Evolutionary conservation across 2,888 invertebrate species (phyloP), one percentile per base, ranked within the genome.

Genomic region (Tiphia femorata): DNA sequence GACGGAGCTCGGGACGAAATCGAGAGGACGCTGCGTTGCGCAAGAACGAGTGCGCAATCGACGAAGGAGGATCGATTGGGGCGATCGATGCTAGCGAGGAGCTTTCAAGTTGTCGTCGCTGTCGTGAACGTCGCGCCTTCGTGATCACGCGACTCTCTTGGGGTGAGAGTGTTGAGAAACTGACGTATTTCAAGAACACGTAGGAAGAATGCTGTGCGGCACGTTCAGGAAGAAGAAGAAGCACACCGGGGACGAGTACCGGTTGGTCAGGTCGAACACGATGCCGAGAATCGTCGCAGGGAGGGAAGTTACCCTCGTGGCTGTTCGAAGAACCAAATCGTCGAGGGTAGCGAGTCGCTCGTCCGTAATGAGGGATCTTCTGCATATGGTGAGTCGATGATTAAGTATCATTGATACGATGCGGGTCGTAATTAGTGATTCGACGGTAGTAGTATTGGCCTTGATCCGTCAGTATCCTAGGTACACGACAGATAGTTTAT

Each of bases 151-250:
- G n/a, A n/a, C n/a, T n/a, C n/a, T n/a, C n/a, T n/a, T n/a, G n/a
- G n/a, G n/a, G n/a, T n/a, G n/a, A n/a, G n/a, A n/a, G n/a, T n/a
- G n/a, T n/a, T n/a, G n/a, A n/a, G n/a, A n/a, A n/a, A n/a, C n/a
- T n/a, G n/a, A n/a, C n/a, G n/a, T n/a, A n/a, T n/a, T 25, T 40
- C 33, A 19, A n/a, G 27, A 10, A 37, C 50, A 19, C 40, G 25
- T 16, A 16, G 17, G 35, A 33, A 70, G 44, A 52, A 80, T 81
- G 81, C 67, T 81, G 72, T 81, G 81, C 63, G 81, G 79, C 29
- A 77, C 77, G 40, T 79, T 81, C 58, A 72, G 65, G 44, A 76
- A 67, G 60, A 78, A 72, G 44, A 67, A 71, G 43, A 67, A 74
- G 50, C 63, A 72, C 10, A 53, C 70, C 2, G 79, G 76, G 1